These are phyloP conservation scores for Tyrophagus putrescentiae DNA, from an alignment of 1,140 invertebrate genomes.

Conservation along the genomic window DNA sequence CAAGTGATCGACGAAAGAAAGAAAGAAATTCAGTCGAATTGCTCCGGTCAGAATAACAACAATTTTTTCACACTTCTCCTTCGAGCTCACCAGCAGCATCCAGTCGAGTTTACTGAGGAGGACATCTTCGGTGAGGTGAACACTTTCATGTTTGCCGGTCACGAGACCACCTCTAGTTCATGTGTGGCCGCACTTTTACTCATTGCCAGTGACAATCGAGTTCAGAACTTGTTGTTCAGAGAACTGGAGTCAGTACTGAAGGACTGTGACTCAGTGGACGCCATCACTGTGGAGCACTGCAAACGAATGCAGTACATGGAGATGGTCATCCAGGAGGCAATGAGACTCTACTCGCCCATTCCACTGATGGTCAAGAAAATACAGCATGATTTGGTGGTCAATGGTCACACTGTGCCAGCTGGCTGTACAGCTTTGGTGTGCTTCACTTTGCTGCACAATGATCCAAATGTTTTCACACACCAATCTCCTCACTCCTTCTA, in stretches of 20 bases:
- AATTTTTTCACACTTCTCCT: slow-evolving; percentile 57
- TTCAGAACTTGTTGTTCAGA: slow-evolving; percentile 56
- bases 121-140: slow-evolving; percentile 65
- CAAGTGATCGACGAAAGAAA: slow-evolving; percentile 8
- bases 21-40: neutral
- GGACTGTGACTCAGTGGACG: neutral
- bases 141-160: slow-evolving; percentile 52
- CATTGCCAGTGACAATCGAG: slow-evolving; percentile 54
- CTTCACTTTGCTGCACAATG: slow-evolving; percentile 36
- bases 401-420: slow-evolving; percentile 30
- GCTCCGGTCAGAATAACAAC: neutral
- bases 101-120: slow-evolving; percentile 40
- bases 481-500: slow-evolving; percentile 38
- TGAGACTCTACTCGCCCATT: slow-evolving; percentile 33
- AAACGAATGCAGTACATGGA: slow-evolving; percentile 52
- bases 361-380: slow-evolving; percentile 32
- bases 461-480: slow-evolving; percentile 36
- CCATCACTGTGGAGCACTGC: slow-evolving; percentile 39
- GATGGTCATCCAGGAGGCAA: slow-evolving; percentile 40
- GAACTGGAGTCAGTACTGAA: slow-evolving; percentile 51
- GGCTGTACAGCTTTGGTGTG: slow-evolving; percentile 35
- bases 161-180: slow-evolving; percentile 41
- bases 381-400: slow-evolving; percentile 28
- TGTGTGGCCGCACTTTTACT: slow-evolving; percentile 47
- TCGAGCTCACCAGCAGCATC: slow-evolving; percentile 31